Base-by-base conservation (phyloP, 2,888 invertebrate genomes). In the Agrilus biguttatus region DNA sequence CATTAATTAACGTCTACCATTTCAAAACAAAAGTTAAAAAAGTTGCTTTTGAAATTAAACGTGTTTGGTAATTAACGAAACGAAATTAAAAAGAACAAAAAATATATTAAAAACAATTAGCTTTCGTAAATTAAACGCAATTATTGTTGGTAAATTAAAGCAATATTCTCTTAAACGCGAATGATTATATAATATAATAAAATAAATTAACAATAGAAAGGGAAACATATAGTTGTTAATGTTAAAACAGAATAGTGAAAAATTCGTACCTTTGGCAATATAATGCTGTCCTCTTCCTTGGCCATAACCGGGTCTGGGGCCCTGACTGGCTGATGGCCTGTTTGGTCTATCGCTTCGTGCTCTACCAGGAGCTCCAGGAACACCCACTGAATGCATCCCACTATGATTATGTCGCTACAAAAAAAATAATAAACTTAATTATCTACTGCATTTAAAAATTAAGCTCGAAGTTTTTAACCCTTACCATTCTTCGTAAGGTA, bases 401-500 rank as follows among this genome's bases (percentile, higher is more conserved):
- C 56, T 59, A 51, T 57, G 58, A 43, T 55, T 57, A 59, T 71
- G 65, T 45, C 71, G 68, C 65, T 72, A 57, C 48, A 58, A 51
- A 32, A 17, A 32, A 19, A 23, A 4, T 17, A 21, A 6, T 1
- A 19, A 2, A 40, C 8, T 14, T 12, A 12, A 10, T 40, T 10
- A 12, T 3, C 12, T n/a, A 40, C 10, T 12, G 5, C 36, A 36
- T 10, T 3, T 36, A 36, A 5, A 14, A 14, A 17, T 17, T 17
- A 17, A 17, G 17, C 35, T 14, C n/a, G n/a, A 6, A 13, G 2
- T 36, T 3, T 12, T 36, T 6, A n/a, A n/a, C n/a, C 36, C 64
- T 68, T 61, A 83, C 83, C 87, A 92, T 91, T 70, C 91, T 75
- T 51, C 90, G 72, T 45, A 92, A 68, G 37, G 92, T 92, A 64